These are phyloP conservation scores for Eidolon dupreanum DNA, from an alignment of 2,797 vertebrate genomes.

Conservation along the genomic window DNA sequence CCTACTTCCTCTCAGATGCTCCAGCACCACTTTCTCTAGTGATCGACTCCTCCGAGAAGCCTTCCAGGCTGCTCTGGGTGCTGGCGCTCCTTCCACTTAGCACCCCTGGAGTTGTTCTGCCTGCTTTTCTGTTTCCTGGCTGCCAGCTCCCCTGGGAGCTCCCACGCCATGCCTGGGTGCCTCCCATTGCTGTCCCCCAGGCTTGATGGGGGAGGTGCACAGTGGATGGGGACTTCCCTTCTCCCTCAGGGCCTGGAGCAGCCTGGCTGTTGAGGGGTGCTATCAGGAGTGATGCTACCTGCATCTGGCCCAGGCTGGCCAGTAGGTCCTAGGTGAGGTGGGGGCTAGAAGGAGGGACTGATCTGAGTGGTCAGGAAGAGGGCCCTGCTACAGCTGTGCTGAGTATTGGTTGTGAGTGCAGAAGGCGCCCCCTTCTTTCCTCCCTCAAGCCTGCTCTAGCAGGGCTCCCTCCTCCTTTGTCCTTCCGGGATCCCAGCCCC, in stretches of 20 bases:
- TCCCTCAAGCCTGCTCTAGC: conserved; percentile 8
- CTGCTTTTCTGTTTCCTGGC: conserved; percentile 77
- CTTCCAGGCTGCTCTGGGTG: conserved; percentile 54
- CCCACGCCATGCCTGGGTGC: conserved; percentile 50
- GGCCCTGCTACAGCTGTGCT: not conserved
- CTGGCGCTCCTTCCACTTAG: not conserved
- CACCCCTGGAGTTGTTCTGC: conserved; percentile 56
- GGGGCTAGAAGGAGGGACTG: not conserved
- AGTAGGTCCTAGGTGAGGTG: conserved; percentile 39
- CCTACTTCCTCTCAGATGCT: not conserved
- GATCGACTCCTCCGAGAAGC: conserved; percentile 56
- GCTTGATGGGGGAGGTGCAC: conserved; percentile 2
- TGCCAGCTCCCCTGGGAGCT: conserved; percentile 72
- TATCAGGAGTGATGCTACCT: not conserved
- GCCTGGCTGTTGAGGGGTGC: conserved; percentile 15
- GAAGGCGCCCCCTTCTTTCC: not conserved
- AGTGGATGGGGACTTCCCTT: conserved; percentile 61
- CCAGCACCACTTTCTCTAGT: not conserved
- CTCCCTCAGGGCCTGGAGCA: conserved; percentile 32
- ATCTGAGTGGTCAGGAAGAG: not conserved
- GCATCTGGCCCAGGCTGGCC: not conserved
- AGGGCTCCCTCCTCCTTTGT: conserved; percentile 76
- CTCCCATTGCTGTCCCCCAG: conserved; percentile 66
- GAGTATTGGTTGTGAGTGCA: not conserved
- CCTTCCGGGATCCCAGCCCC: conserved; percentile 79